Evolutionary conservation across 2,113 vertebrate species (phyloP), one percentile per base, ranked within the genome.

Genomic region (Polyodon spathula): DNA sequence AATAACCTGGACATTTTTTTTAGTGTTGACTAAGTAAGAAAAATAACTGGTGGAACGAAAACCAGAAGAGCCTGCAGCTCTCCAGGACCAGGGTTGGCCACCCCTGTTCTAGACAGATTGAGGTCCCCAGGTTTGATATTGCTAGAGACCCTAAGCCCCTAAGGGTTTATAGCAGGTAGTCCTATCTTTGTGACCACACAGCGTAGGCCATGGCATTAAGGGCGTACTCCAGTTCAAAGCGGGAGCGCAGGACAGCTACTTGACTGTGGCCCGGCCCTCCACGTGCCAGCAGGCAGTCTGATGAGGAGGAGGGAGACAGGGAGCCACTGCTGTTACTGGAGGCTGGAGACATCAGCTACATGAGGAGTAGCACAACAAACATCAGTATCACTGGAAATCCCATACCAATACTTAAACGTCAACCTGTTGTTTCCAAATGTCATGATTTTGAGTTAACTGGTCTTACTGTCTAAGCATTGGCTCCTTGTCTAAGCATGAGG

Each of bases 311-410:
- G 16, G 94, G 94, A 0, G 92, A 98, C 59, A 96, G 82, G 17
- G 93, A 97, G 1, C 93, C 92, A 0, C 93, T 97, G 82, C 94
- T 97, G 74, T 92, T 97, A 73, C 93, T 95, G 56, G 93, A 97
- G 41, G 88, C 86, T 7, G 93, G 93, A 65, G 94, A 97, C 92
- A 97, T 95, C 56, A 97, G 48, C 94, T 98, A 77, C 1, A 41
- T 37, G 58, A 37, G 15, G 6, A 63, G 8, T 2, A 17, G 15
- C 15, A 16, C 12, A 54, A 54, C 4, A 16, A 17, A 16, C 7
- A n/a, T 9, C 1, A 27, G 41, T 27, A 16, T 6, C 10, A 16
- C 1, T n/a, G 41, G 9, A 16, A 4, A 40, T 60, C 44, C 54
- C 48, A 59, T 37, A 56, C 43, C 51, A 12, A 60, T 37, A 60